Evolutionary conservation across 2,113 vertebrate genomes (phyloP), one percentile per base, ranked within the genome.

Genomic region (Lipophrys pholis): DNA sequence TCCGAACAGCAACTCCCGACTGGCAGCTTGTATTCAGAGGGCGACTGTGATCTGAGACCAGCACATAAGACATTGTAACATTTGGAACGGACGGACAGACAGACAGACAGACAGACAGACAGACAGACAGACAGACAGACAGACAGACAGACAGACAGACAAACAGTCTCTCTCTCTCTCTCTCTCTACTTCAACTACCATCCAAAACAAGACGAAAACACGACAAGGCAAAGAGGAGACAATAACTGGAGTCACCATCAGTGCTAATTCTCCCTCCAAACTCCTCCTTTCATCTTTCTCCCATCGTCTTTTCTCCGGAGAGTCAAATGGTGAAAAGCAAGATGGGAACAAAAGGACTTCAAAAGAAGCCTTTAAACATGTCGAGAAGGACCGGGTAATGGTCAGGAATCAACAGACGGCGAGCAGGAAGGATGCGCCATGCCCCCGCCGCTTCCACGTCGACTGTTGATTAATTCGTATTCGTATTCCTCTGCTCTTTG

Each of bases 131-230:
- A n/a, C n/a, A n/a, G n/a, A n/a, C n/a, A n/a, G n/a, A n/a, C n/a
- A n/a, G n/a, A n/a, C n/a, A n/a, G n/a, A n/a, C n/a, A n/a, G n/a
- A n/a, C n/a, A n/a, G n/a, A n/a, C n/a, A n/a, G n/a, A n/a, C n/a
- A n/a, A n/a, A n/a, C n/a, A n/a, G n/a, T n/a, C n/a, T n/a, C n/a
- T n/a, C n/a, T n/a, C n/a, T n/a, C n/a, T n/a, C n/a, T n/a, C n/a
- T n/a, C n/a, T n/a, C n/a, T n/a, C n/a, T 86, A 92, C 84, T 90
- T 92, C 85, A 82, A 73, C 58, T 71, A 68, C 77, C 74, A 83
- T 85, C 78, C 59, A 66, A 84, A 87, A 90, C 80, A 90, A 86
- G 82, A 66, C 43, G 45, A 45, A 63, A 67, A 64, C 3, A 58
- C 11, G 10, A 56, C 36, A 40, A 65, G 11, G 50, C 42, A 76